Evolutionary conservation across 2,888 invertebrate genomes (phyloP).

Genomic region (Eucera pruinosa): DNA sequence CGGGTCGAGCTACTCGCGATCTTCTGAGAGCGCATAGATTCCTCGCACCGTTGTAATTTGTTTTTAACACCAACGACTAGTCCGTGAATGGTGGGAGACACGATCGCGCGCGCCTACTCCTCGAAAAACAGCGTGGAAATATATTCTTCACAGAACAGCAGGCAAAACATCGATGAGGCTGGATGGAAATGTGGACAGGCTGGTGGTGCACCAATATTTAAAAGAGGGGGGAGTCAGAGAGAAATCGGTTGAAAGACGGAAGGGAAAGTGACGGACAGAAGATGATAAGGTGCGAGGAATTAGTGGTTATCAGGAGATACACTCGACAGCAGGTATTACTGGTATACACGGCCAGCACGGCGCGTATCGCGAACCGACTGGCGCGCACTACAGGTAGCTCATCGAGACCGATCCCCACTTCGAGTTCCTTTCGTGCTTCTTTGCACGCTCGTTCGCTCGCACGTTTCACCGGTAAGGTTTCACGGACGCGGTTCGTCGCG

Average conservation of each 20-base stretch:
- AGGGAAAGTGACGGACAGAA: neutral
- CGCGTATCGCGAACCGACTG: constrained; percentile 60
- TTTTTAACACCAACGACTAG: constrained; percentile 24
- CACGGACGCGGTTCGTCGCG: constrained; percentile 24
- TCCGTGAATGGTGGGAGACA: too few species aligned
- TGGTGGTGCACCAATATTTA: too few species aligned
- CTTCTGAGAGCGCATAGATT: neutral
- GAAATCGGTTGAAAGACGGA: neutral
- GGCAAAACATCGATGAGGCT: neutral
- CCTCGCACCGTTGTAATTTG: neutral
- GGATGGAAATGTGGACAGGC: too few species aligned
- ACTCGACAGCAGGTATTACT: constrained; percentile 7
- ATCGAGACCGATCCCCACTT: constrained; percentile 46
- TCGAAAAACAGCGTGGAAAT: neutral
- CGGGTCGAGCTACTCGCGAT: neutral
- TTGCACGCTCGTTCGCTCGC: constrained; percentile 27
- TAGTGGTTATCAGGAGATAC: constrained; percentile 23
- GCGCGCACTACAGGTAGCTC: constrained; percentile 38
- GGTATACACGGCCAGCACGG: constrained; percentile 6
- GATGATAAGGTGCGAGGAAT: constrained; percentile 19
- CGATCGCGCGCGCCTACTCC: neutral
- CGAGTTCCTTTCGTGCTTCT: constrained; percentile 27
- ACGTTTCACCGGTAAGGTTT: constrained; percentile 52
- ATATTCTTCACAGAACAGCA: neutral
- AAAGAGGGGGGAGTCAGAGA: neutral